Conservation (phyloP, 64 coral and sea anemone species). For the Exaiptasia diaphana region DNA sequence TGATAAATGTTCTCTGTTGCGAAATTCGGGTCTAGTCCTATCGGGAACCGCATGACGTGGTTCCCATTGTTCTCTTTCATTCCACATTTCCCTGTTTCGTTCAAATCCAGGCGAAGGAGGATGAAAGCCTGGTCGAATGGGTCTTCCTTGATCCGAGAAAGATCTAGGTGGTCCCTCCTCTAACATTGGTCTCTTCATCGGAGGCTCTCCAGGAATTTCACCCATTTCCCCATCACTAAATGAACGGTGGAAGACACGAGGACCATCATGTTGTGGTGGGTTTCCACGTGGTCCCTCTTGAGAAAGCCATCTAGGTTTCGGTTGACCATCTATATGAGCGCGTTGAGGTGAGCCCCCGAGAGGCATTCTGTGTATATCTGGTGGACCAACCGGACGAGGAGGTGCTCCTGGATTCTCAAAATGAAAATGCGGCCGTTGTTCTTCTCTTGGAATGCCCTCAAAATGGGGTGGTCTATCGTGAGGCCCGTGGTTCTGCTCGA, state of each 20-base stretch:
- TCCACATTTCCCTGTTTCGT: slow-evolving; percentile 1
- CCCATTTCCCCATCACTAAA: not conserved
- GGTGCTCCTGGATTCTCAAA: not conserved
- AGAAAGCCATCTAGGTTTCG: not conserved
- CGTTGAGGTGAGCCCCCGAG: not conserved
- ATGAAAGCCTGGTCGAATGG: not conserved
- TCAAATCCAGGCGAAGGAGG: not conserved
- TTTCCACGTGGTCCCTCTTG: not conserved
- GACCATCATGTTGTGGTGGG: not conserved
- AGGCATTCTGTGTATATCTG: not conserved
- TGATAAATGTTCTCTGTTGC: slow-evolving; percentile 7
- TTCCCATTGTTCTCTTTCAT: not conserved
- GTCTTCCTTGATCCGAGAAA: not conserved
- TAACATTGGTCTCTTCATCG: not conserved
- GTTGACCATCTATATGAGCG: not conserved
- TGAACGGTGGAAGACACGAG: not conserved
- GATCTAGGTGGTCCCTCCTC: not conserved
- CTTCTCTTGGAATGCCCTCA: not conserved
- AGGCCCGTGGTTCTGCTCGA: too few relatives aligned
- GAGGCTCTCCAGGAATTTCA: not conserved
- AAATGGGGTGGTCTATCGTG: not conserved
- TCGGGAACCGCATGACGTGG: not conserved
- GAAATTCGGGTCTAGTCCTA: not conserved
- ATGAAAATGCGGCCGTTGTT: not conserved
- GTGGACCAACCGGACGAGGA: not conserved